Percentiles rank a stretch among this genome's conserved stretches.
Evolutionary conservation across 1,140 invertebrate species (phyloP).

Genomic region (Dendroctonus ponderosae): DNA sequence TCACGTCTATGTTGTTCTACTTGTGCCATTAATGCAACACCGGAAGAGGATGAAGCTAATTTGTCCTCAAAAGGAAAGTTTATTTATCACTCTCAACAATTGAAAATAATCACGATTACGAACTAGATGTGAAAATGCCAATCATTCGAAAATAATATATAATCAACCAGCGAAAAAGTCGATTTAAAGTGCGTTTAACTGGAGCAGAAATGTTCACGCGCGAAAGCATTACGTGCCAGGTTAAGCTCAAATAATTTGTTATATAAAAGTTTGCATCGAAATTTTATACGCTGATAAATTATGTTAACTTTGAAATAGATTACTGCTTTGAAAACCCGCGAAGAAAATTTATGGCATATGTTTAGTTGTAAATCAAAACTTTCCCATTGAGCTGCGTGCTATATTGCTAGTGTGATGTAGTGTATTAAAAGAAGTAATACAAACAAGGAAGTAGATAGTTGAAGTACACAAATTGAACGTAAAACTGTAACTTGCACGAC

Average conservation of each 20-base stretch:
- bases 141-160: no score
- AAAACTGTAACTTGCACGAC: constrained; percentile 16
- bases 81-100: not conserved
- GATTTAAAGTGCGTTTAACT: not conserved
- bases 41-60: constrained; percentile 9
- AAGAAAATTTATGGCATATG: constrained; percentile 2
- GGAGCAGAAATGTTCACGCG: not conserved
- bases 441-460: constrained; percentile 15
- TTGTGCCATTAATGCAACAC: constrained; percentile 13
- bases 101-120: no score
- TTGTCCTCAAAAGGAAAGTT: constrained; percentile 12
- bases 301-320: constrained; percentile 7
- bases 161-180: not conserved
- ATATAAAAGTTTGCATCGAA: constrained; percentile 8
- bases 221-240: no score
- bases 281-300: constrained; percentile 6
- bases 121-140: no score
- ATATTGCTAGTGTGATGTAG: constrained; percentile 16
- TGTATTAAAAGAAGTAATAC: constrained; percentile 12
- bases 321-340: constrained; percentile 2
- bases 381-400: constrained; percentile 26
- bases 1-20: constrained; percentile 3
- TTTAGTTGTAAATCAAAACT: constrained; percentile 10
- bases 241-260: not conserved
- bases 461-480: constrained; percentile 21